Evolutionary conservation across 2,797 vertebrate species (phyloP).

Genomic region (Sebastes dallii): DNA sequence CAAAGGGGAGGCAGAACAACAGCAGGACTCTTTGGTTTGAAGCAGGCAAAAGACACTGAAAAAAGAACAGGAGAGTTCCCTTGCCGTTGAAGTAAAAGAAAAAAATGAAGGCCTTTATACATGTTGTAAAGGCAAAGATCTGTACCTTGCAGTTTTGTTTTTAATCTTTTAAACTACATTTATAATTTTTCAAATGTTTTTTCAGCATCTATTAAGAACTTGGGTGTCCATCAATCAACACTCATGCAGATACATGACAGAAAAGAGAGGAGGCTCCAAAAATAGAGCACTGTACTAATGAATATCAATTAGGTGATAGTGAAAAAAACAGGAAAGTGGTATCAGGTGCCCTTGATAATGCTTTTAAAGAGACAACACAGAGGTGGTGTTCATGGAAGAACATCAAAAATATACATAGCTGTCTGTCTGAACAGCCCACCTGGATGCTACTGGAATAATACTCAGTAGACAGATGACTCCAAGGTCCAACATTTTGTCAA

Average conservation of each 20-base stretch:
- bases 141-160: background rate
- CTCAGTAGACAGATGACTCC: constrained; percentile 16
- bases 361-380: background rate
- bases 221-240: background rate
- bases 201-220: background rate
- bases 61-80: background rate
- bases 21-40: background rate
- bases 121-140: background rate
- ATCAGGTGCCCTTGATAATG: background rate
- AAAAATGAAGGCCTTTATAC: background rate
- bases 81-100: background rate
- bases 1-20: background rate
- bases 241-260: background rate
- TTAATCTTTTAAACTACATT: background rate
- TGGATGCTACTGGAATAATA: constrained; percentile 8
- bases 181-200: background rate
- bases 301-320: background rate
- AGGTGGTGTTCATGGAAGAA: background rate
- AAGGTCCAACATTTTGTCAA: constrained; percentile 7
- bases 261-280: background rate
- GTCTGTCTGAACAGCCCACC: background rate
- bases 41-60: background rate
- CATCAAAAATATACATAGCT: constrained; percentile 6
- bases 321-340: background rate
- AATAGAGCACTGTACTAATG: background rate